phyloP scores from a whole-genome alignment of 2,888 invertebrate species.

The Notodonta dromedarius region DNA sequence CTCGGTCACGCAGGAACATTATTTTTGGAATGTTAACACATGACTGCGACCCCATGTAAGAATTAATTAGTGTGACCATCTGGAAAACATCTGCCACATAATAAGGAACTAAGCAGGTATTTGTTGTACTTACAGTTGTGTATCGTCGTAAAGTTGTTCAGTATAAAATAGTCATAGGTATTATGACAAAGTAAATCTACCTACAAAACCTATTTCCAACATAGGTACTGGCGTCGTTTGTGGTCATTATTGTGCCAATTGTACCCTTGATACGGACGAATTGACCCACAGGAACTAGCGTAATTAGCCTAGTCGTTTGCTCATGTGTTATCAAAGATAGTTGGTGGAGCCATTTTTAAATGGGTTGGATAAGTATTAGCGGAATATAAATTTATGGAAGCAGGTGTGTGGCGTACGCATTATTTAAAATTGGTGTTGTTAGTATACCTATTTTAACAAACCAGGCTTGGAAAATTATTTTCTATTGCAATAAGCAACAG shows the following conservation, averaged over 20 bases:
- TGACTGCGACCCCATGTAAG: constrained; percentile 22
- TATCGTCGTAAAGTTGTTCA: too few species aligned
- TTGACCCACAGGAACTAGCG: constrained; percentile 67
- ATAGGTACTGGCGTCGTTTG: constrained; percentile 2
- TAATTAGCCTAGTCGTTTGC: constrained; percentile 66
- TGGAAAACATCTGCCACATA: constrained; percentile 22
- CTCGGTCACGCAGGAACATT: constrained; percentile 1
- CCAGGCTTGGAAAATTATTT: too few species aligned
- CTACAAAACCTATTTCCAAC: too few species aligned
- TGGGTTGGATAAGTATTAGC: background rate
- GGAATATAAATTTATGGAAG: background rate
- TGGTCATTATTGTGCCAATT: constrained; percentile 29
- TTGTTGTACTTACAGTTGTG: too few species aligned
- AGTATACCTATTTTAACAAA: too few species aligned
- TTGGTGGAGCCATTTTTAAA: background rate
- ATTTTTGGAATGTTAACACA: constrained; percentile 10
- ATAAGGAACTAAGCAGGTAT: background rate
- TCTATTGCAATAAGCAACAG: too few species aligned
- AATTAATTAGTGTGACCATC: constrained; percentile 13
- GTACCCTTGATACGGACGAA: constrained; percentile 57
- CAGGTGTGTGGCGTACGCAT: too few species aligned
- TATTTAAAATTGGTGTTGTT: too few species aligned
- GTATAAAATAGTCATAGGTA: too few species aligned
- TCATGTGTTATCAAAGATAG: constrained; percentile 24
- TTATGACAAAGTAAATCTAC: too few species aligned